These are phyloP conservation scores for Rhodophaea formosa DNA, from an alignment of 2,888 invertebrate species.

Conservation along the genomic window DNA sequence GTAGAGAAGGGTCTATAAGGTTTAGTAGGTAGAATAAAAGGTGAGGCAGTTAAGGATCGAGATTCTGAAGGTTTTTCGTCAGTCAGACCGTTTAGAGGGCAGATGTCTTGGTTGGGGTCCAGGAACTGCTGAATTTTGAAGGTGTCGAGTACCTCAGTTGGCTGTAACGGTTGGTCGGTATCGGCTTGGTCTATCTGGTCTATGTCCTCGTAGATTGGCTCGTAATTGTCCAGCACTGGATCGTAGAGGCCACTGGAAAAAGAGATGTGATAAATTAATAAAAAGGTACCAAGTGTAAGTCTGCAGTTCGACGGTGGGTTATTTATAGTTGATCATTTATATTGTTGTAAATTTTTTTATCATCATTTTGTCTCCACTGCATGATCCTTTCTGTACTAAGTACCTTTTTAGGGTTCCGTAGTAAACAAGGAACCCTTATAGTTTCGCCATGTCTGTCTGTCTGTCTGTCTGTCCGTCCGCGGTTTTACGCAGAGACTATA, in stretches of 20 bases:
- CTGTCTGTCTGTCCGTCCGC: too few relatives aligned
- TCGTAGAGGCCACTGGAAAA: conserved; percentile 70
- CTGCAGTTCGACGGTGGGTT: too few relatives aligned
- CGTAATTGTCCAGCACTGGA: conserved; percentile 66
- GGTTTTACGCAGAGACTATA: too few relatives aligned
- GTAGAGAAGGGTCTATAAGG: conserved; percentile 65
- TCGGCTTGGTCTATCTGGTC: conserved; percentile 64
- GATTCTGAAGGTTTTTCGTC: conserved; percentile 27
- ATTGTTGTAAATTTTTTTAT: too few relatives aligned
- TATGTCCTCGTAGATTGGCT: conserved; percentile 59
- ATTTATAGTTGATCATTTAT: too few relatives aligned
- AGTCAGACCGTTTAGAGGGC: conserved; percentile 10
- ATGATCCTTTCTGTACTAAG: too few relatives aligned
- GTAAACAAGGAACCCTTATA: too few relatives aligned
- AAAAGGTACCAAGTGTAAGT: conserved; percentile 22
- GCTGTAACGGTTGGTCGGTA: conserved; percentile 64
- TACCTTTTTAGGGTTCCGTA: too few relatives aligned
- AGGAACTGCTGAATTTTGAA: conserved; percentile 45
- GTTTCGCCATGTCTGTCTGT: too few relatives aligned
- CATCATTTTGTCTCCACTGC: too few relatives aligned
- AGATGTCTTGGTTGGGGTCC: conserved; percentile 22
- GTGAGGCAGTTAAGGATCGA: conserved; percentile 53
- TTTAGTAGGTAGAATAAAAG: conserved; percentile 47
- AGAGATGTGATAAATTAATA: conserved; percentile 24
- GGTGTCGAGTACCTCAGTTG: conserved; percentile 60